Evolutionary conservation across 2,797 vertebrate species (phyloP), one percentile per base, ranked within the genome.

Genomic region (Pipistrellus pipistrellus): DNA sequence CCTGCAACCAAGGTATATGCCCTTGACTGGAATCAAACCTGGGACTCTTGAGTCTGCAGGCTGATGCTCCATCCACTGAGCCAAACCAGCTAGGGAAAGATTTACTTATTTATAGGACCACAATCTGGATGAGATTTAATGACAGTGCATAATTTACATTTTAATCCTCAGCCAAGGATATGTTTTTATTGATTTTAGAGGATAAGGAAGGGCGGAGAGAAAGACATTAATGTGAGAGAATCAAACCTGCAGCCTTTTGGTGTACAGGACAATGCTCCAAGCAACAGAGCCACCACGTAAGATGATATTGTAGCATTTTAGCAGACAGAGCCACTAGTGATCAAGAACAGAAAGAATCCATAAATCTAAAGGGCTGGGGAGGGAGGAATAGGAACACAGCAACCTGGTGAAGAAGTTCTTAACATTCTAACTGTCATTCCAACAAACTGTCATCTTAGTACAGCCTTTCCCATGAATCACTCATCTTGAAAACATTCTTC

Each of bases 341-440:
- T 71, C 85, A 12, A 80, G 32, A 73, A 91, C 23, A 85, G 30
- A 88, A 91, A 93, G 8, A 86, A 86, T 44, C 51, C 25, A 14
- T 23, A n/a, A 30, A 35, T 48, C 9, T 69, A 32, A 69, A 90
- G 48, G 35, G 6, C 25, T 41, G n/a, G 48, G 32, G 51, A 93
- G 32, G 4, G 21, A 78, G 7, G 23, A 4, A 32, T 80, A 41
- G 69, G 41, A 59, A 82, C 11, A 83, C 6, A 76, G n/a, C 15
- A 51, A 44, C 41, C 7, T 82, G 23, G 10, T 68, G 23, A 93
- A 14, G 57, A 87, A 38, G 64, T 55, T 91, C 41, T 89, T 51
- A 6, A 66, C 64, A 66, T 80, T 71, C 10, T 91, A 57, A 32
- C 8, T 48, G n/a, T 44, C 88, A 41, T 69, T 93, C 9, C 30